Evolutionary conservation across 64 coral and sea anemone genomes (phyloP), one percentile per base, ranked within the genome.

Genomic region (Pocillopora damicornis): DNA sequence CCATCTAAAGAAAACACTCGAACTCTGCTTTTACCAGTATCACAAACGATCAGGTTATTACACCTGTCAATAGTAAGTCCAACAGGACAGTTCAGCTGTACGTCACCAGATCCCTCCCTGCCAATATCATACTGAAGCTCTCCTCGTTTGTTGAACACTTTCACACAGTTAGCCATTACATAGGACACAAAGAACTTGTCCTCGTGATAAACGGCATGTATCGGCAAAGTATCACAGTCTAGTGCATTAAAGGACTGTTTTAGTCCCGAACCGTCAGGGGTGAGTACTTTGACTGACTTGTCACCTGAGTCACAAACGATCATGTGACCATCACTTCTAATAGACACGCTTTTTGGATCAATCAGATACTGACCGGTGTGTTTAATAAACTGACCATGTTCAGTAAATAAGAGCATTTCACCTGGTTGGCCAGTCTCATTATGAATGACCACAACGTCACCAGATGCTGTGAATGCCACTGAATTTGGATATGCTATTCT

Each of bases 121-220:
- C 87, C 87, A 56, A 76, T 38, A 9, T 66, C 42, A 38, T 37
- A 38, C 35, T 78, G n/a, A 35, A 63, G 66, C 58, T 23, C 37
- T 38, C 87, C 87, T 26, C 36, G 25, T 14, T 88, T 45, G 35
- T 65, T 64, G 26, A 88, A 88, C 61, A 88, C 62, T 13, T 35
- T 42, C 42, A 88, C 64, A 78, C 20, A 37, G 38, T 63, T 25
- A 34, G 18, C 42, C 15, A 22, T 20, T 9, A 30, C 17, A 65
- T 77, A 88, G 37, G 73, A 77, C 9, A 88, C 35, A 76, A 88
- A 88, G 75, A 64, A 88, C n/a, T 38, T 78, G 36, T 37, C 37
- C 15, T 88, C 13, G 30, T 75, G 26, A 77, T 88, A 45, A 36
- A 76, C 30, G 13, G 76, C 16, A 14, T 35, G 78, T 0, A 0